These are phyloP conservation scores for Aeoliscus strigatus DNA, from an alignment of 2,797 vertebrate genomes.

Conservation along the genomic window DNA sequence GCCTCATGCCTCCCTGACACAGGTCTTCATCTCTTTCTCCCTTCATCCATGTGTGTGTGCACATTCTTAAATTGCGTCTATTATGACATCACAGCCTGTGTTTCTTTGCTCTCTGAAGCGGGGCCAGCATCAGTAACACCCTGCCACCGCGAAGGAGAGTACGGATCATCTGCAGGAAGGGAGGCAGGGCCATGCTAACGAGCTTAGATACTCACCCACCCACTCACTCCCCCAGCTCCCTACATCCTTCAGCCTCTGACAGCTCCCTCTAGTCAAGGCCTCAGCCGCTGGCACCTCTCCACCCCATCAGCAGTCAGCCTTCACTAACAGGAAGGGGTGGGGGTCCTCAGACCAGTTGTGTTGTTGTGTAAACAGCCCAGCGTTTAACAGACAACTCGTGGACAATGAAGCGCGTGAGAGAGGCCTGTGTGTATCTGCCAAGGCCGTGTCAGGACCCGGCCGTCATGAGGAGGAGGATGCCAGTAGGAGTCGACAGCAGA, in stretches of 20 bases:
- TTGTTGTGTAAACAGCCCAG: conserved; percentile 17
- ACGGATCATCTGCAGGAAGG: conserved; percentile 25
- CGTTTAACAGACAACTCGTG: conserved; percentile 27
- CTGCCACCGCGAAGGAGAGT: conserved; percentile 32
- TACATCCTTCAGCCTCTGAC: conserved; percentile 25
- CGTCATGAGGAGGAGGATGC: conserved; percentile 17
- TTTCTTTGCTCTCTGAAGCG: conserved; percentile 16
- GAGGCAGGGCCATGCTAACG: conserved; percentile 40
- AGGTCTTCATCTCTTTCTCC: conserved; percentile 15
- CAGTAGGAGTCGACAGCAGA: conserved; percentile 27
- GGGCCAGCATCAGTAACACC: conserved; percentile 34
- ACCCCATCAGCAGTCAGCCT: conserved; percentile 13
- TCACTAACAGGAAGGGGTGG: not conserved
- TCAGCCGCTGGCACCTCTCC: conserved; percentile 24
- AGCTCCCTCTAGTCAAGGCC: conserved; percentile 40
- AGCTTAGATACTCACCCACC: conserved; percentile 20
- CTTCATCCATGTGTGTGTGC: not conserved
- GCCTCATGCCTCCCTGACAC: conserved; percentile 16
- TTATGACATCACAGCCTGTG: conserved; percentile 30
- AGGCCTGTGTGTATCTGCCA: conserved; percentile 28
- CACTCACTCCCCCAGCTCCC: conserved; percentile 14
- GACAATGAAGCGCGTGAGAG: conserved; percentile 30
- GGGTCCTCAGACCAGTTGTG: conserved; percentile 30
- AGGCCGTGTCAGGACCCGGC: conserved; percentile 15
- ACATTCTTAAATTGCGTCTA: conserved; percentile 13